Evolutionary conservation across 92 coral and sea anemone genomes (phyloP).

Genomic region (Actinernus sp.): DNA sequence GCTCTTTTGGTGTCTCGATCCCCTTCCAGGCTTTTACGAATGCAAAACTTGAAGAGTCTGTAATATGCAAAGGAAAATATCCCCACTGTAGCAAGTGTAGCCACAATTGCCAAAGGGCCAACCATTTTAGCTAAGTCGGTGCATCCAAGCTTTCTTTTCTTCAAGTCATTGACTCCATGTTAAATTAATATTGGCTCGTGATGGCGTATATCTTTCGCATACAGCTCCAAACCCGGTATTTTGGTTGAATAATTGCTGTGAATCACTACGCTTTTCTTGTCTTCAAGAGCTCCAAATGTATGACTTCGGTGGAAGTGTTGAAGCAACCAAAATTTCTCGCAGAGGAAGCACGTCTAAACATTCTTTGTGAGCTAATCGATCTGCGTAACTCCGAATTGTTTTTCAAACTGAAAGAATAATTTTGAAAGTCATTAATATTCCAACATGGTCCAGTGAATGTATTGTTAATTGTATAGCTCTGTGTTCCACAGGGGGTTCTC

Average conservation of each 20-base stretch:
- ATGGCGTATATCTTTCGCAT: too few relatives aligned
- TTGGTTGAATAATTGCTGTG: too few relatives aligned
- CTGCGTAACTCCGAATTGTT: too few relatives aligned
- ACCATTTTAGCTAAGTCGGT: neutral
- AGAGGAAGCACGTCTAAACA: too few relatives aligned
- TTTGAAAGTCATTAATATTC: neutral
- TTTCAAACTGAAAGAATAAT: too few relatives aligned
- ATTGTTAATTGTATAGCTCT: neutral
- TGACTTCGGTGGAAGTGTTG: too few relatives aligned
- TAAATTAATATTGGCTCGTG: neutral
- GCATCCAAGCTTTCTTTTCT: neutral
- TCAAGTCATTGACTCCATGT: neutral
- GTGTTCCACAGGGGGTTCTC: neutral
- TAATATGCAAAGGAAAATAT: neutral
- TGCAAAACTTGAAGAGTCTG: neutral
- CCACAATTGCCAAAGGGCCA: neutral
- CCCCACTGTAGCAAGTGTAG: neutral
- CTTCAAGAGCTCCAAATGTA: too few relatives aligned
- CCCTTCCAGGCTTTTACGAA: neutral
- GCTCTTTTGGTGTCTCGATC: neutral
- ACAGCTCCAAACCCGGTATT: neutral
- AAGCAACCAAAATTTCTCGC: too few relatives aligned
- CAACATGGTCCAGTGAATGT: neutral
- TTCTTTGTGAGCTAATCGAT: too few relatives aligned
- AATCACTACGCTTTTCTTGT: too few relatives aligned